phyloP scores from a whole-genome alignment of 2,797 vertebrate genomes.

The Erpetoichthys calabaricus region DNA sequence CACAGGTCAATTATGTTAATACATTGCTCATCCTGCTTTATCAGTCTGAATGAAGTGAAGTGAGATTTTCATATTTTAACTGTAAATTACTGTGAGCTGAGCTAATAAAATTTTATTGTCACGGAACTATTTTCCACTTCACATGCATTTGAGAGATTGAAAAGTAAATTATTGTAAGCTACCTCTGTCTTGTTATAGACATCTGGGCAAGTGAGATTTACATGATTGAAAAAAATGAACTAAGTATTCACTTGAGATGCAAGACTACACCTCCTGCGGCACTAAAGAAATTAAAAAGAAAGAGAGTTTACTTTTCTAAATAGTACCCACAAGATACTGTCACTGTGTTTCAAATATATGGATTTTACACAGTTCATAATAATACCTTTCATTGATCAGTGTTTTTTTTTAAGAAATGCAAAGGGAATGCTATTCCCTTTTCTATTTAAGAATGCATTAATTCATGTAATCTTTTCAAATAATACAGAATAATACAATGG shows the following conservation, averaged over 20 bases:
- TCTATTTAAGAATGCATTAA: too few relatives aligned
- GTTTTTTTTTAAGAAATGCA: too few relatives aligned
- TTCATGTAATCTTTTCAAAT: too few relatives aligned
- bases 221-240: constrained; percentile 21
- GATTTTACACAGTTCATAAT: too few relatives aligned
- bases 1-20: constrained; percentile 26
- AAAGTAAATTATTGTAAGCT: constrained; percentile 30
- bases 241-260: constrained; percentile 16
- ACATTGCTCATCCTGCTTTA: constrained; percentile 25
- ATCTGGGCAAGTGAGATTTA: constrained; percentile 28
- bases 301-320: too few relatives aligned
- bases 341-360: too few relatives aligned
- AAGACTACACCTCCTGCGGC: background rate
- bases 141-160: constrained; percentile 26
- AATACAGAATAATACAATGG: too few relatives aligned
- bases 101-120: constrained; percentile 33
- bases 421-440: too few relatives aligned
- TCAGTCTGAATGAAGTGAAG: constrained; percentile 28
- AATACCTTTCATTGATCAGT: too few relatives aligned
- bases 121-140: constrained; percentile 27
- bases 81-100: constrained; percentile 31
- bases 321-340: too few relatives aligned
- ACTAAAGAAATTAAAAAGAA: too few relatives aligned
- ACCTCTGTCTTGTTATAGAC: constrained; percentile 20
- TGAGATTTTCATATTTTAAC: constrained; percentile 29